Percentiles rank a stretch among this genome's conserved stretches.
Evolutionary conservation across 2,888 invertebrate genomes (phyloP).

Genomic region (Agrotis ipsilon): DNA sequence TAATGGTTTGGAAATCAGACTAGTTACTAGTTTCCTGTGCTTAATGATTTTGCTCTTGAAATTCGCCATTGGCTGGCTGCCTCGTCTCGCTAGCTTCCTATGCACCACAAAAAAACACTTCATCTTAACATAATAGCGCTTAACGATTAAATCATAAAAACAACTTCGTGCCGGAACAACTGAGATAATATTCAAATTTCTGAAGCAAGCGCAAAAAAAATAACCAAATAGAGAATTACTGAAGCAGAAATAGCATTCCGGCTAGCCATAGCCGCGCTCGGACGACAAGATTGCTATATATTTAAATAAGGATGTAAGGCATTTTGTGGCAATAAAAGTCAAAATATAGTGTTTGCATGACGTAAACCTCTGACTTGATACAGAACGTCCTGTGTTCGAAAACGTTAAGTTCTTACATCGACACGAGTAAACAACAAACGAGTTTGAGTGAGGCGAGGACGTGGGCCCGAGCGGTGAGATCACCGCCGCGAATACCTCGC

Average conservation of each 20-base stretch:
- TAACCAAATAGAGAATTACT: slow-evolving; percentile 31
- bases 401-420: slow-evolving; percentile 84
- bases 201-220: slow-evolving; percentile 10
- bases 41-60: slow-evolving; percentile 76
- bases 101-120: slow-evolving; percentile 65
- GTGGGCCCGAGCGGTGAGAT: slow-evolving; percentile 87
- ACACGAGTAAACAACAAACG: slow-evolving; percentile 89
- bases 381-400: slow-evolving; percentile 82
- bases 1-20: slow-evolving; percentile 42
- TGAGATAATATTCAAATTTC: slow-evolving; percentile 24
- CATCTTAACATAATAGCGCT: slow-evolving; percentile 52
- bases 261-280: slow-evolving; percentile 1
- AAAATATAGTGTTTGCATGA: slow-evolving; percentile 72
- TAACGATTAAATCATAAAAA: slow-evolving; percentile 30
- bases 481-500: slow-evolving; percentile 85
- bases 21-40: slow-evolving; percentile 67
- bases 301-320: slow-evolving; percentile 49
- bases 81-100: slow-evolving; percentile 74
- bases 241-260: slow-evolving; percentile 9
- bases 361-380: slow-evolving; percentile 80
- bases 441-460: slow-evolving; percentile 88
- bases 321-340: slow-evolving; percentile 56
- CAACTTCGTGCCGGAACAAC: slow-evolving; percentile 1
- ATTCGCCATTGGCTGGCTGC: slow-evolving; percentile 62
- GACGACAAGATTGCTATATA: slow-evolving; percentile 13